A percentile compares a stretch with the other conserved stretches of the same genome.
Evolutionary conservation across 2,888 invertebrate species (phyloP).

Genomic region (Lepidochitona cinerea): DNA sequence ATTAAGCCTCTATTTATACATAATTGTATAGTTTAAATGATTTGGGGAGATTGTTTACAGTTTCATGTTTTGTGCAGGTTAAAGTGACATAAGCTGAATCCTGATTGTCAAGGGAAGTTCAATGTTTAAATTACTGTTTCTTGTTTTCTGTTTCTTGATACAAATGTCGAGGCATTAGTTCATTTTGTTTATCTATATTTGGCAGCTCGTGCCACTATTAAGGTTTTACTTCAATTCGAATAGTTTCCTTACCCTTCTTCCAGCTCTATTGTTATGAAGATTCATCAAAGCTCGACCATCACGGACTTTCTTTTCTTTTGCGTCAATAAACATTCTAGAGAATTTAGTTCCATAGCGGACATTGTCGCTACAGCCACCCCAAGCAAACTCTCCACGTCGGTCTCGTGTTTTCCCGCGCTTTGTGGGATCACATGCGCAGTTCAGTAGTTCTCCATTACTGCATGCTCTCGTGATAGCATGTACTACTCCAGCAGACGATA

Average conservation of each 20-base stretch:
- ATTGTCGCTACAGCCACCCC: slow-evolving; percentile 87
- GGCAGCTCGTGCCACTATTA: too few species aligned
- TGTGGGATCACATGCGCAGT: slow-evolving; percentile 83
- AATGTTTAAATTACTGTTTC: too few species aligned
- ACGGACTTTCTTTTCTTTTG: slow-evolving; percentile 78
- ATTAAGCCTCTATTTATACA: too few species aligned
- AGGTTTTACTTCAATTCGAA: too few species aligned
- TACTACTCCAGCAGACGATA: slow-evolving; percentile 80
- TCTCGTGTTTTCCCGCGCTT: slow-evolving; percentile 58
- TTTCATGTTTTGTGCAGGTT: too few species aligned
- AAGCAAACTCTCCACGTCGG: slow-evolving; percentile 71
- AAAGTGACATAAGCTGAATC: too few species aligned
- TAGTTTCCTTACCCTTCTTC: slow-evolving; percentile 83
- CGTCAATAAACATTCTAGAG: slow-evolving; percentile 93
- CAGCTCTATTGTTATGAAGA: slow-evolving; percentile 97
- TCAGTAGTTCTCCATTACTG: slow-evolving; percentile 88
- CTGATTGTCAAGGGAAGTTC: too few species aligned
- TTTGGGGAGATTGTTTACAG: too few species aligned
- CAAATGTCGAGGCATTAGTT: too few species aligned
- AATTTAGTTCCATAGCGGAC: slow-evolving; percentile 78
- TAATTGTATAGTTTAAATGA: too few species aligned
- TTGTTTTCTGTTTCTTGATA: too few species aligned
- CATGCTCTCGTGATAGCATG: slow-evolving; percentile 93
- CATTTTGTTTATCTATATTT: too few species aligned
- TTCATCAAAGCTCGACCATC: slow-evolving; percentile 92